phyloP scores from a whole-genome alignment of 2,888 invertebrate genomes.

The Branchinecta sandiegonensis region DNA sequence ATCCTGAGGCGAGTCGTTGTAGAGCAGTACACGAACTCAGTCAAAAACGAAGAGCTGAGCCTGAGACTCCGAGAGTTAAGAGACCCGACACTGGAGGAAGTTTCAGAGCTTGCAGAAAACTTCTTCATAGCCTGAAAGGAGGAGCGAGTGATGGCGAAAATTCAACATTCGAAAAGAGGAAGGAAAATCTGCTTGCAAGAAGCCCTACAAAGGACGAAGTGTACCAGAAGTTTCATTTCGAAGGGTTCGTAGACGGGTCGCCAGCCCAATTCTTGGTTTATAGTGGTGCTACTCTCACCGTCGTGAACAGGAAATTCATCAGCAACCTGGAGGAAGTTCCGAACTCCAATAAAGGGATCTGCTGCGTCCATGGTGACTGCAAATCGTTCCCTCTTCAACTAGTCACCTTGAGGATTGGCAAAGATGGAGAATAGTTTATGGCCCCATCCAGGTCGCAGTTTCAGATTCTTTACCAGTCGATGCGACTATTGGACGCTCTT shows the following conservation, averaged over 20 bases:
- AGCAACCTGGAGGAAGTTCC: background rate
- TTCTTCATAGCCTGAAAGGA: no score
- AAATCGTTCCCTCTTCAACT: background rate
- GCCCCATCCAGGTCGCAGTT: background rate
- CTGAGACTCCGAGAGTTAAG: background rate
- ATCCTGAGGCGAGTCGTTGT: background rate
- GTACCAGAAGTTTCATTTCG: background rate
- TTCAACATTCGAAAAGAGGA: background rate
- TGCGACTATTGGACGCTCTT: background rate
- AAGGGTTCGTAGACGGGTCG: background rate
- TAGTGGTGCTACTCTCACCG: background rate
- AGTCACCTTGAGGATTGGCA: background rate
- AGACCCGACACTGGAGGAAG: background rate
- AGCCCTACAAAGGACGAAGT: background rate
- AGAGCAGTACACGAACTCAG: background rate
- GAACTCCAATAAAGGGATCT: background rate
- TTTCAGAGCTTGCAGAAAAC: background rate
- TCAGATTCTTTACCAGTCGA: background rate
- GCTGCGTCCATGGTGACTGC: conserved; percentile 8
- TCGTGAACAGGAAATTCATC: background rate
- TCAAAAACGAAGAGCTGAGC: background rate
- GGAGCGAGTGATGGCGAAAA: no score
- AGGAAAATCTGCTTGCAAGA: background rate
- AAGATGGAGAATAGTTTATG: background rate
- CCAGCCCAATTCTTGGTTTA: conserved; percentile 2